A percentile compares a stretch with the other conserved stretches of the same genome.
Conservation (phyloP, 2,797 vertebrate species). For the Aselliscus stoliczkanus region DNA sequence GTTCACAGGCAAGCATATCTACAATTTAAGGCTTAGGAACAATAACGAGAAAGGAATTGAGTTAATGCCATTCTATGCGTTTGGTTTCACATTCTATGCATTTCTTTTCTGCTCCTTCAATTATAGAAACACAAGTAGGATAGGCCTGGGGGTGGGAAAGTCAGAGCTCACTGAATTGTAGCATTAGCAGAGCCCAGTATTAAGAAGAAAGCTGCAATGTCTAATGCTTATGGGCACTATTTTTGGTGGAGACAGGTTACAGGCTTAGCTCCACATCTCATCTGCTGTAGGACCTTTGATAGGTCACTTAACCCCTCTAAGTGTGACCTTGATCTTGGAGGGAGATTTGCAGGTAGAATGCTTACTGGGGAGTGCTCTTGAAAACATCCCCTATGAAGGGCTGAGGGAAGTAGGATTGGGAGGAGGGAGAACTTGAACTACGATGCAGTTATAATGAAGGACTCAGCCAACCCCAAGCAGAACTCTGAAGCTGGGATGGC, state of each 20-base stretch:
- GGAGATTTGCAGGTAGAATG: background rate
- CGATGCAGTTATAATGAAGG: background rate
- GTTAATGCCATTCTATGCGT: background rate
- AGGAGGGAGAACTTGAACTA: background rate
- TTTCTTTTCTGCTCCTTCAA: background rate
- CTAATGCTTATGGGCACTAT: background rate
- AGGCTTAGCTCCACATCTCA: background rate
- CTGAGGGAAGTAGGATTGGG: too few relatives aligned
- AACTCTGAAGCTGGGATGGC: background rate
- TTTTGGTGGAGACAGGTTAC: background rate
- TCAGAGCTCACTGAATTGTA: background rate
- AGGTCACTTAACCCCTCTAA: background rate
- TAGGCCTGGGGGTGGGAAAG: background rate
- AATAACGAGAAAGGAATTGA: background rate
- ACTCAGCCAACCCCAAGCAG: background rate
- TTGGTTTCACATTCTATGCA: background rate
- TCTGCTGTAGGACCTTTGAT: background rate
- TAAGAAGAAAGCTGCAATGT: background rate
- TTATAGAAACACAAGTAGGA: background rate
- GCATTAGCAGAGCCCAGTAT: background rate
- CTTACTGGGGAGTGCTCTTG: background rate
- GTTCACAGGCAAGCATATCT: accelerated
- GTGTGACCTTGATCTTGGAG: background rate
- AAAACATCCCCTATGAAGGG: background rate
- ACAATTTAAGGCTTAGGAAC: background rate